Evolutionary conservation across 2,888 invertebrate species (phyloP).

Genomic region (Mesodorylaimus sp.): DNA sequence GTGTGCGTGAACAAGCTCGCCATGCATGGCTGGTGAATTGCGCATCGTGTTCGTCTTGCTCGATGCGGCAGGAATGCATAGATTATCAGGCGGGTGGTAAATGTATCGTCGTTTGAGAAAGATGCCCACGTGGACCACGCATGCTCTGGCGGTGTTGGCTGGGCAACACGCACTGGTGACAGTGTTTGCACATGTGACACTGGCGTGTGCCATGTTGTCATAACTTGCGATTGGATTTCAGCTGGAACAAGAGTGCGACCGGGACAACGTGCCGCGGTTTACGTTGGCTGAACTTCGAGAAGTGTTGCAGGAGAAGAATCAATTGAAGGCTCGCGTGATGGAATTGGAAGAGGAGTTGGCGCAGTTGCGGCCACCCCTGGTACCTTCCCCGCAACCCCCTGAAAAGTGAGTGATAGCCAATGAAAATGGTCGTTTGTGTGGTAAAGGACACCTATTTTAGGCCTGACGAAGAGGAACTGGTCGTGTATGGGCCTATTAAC

Average conservation of each 20-base stretch:
- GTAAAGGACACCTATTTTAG: neutral
- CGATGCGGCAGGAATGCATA: too few relatives aligned
- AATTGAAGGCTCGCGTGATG: conserved; percentile 64
- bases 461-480: conserved; percentile 40
- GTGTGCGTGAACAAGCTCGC: too few relatives aligned
- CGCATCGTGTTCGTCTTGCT: too few relatives aligned
- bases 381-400: neutral
- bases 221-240: neutral
- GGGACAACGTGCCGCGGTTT: conserved; percentile 49
- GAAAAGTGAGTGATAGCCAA: neutral
- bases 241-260: neutral
- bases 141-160: too few relatives aligned
- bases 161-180: too few relatives aligned
- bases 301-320: conserved; percentile 69
- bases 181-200: too few relatives aligned
- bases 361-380: conserved; percentile 16
- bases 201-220: too few relatives aligned
- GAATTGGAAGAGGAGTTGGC: conserved; percentile 72
- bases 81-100: too few relatives aligned
- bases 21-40: too few relatives aligned
- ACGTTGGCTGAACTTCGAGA: conserved; percentile 61
- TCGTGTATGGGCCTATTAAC: conserved; percentile 83
- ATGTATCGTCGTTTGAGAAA: too few relatives aligned
- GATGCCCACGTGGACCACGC: too few relatives aligned
- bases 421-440: too few relatives aligned